A percentile compares a stretch with the other conserved stretches of the same genome.
Evolutionary conservation across 2,113 vertebrate genomes (phyloP).

Genomic region (Pseudonaja textilis): DNA sequence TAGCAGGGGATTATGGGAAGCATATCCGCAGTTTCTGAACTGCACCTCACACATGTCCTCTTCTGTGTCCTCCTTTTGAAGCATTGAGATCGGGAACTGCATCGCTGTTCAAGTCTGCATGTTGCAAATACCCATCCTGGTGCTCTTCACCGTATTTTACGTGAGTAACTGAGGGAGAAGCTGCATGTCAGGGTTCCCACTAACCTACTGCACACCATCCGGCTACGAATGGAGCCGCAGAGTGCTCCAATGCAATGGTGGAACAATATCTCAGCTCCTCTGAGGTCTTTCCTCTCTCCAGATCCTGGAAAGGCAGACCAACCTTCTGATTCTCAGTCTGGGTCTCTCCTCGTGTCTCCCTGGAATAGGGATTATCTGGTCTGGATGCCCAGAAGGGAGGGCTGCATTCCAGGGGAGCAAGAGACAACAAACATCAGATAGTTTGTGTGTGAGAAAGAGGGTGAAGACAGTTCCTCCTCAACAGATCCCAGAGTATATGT

Average conservation of each 20-base stretch:
- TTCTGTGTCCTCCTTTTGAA: constrained; percentile 47
- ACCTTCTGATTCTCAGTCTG: neutral
- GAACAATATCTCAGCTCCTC: too few relatives aligned
- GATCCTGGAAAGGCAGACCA: neutral
- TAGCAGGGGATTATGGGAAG: neutral
- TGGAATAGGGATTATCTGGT: too few relatives aligned
- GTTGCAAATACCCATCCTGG: constrained; percentile 87
- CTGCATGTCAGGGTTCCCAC: too few relatives aligned
- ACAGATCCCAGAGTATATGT: too few relatives aligned
- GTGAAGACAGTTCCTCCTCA: too few relatives aligned
- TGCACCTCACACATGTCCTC: neutral
- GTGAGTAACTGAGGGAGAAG: constrained; percentile 66
- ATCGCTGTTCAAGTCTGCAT: constrained; percentile 90
- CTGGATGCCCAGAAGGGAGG: too few relatives aligned
- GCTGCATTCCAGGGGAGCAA: too few relatives aligned
- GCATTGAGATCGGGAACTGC: constrained; percentile 87
- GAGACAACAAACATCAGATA: too few relatives aligned
- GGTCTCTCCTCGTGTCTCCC: neutral
- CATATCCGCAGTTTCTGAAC: neutral
- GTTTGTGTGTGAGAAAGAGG: too few relatives aligned
- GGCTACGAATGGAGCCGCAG: too few relatives aligned
- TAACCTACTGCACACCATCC: too few relatives aligned
- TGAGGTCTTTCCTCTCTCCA: neutral
- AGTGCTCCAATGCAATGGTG: too few relatives aligned
- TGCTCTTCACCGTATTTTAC: constrained; percentile 86